Base-by-base conservation (phyloP, 2,113 vertebrate species). In the Noctilio leporinus region DNA sequence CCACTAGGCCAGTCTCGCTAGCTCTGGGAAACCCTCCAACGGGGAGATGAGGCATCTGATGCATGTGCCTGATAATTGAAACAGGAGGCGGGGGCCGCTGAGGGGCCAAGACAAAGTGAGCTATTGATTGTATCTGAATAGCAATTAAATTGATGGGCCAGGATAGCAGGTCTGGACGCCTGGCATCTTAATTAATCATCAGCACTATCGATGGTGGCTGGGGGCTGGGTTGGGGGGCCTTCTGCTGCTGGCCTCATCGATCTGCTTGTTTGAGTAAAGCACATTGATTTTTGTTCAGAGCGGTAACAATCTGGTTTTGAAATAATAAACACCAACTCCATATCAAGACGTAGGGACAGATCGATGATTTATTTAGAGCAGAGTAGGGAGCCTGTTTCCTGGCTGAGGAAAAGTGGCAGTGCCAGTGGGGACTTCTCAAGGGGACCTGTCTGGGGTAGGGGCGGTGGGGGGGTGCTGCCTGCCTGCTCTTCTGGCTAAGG, bases 131-230 rank as follows among this genome's bases (percentile, higher is more conserved):
- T 70, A 95, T 97, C 97, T 91, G 97, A 97, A 98, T 95, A 78
- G 38, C 98, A 97, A 98, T 97, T 98, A 98, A 96, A 97, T 97
- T 91, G 97, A 98, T 96, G 97, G 97, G 86, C 96, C 72, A 2
- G 95, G 97, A 96, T 97, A 88, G 38, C 45, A 45, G 94, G 93
- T 22, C 82, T 53, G 10, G 95, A 98, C 83, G 96, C 96, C 98
- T 97, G 97, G 94, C 96, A 89, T 98, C 98, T 98, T 98, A 98
- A 98, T 98, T 98, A 98, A 98, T 59, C 43, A 96, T 40, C 73
- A 91, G 96, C 2, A 26, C 69, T 97, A 98, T 97, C 93, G 96
- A 98, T 2, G 86, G 89, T 78, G 5, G 85, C 84, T 76, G 97
- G 97, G 96, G 96, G 82, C 95, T 0, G 0, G 88, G 70, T 11